A percentile compares a stretch with the other conserved stretches of the same genome.
Evolutionary conservation across 1,140 invertebrate genomes (phyloP).

Genomic region (Saxidomus purpurata): DNA sequence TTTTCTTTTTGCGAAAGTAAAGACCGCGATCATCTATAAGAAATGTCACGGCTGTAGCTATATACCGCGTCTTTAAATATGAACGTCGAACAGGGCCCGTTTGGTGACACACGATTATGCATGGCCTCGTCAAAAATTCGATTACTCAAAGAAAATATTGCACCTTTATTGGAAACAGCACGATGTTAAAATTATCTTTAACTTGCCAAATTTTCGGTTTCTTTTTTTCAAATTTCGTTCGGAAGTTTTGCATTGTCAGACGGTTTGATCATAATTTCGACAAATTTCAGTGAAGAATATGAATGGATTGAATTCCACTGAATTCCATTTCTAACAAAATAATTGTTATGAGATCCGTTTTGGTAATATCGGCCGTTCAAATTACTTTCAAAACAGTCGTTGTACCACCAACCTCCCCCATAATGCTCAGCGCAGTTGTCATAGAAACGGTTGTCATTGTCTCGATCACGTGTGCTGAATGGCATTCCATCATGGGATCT

Average conservation of each 20-base stretch:
- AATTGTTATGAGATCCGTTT: constrained; percentile 83
- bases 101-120: too few relatives aligned
- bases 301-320: constrained; percentile 86
- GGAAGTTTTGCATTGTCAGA: constrained; percentile 68
- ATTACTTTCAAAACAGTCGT: constrained; percentile 96
- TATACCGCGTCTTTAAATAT: too few relatives aligned
- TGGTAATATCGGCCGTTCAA: constrained; percentile 94
- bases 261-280: constrained; percentile 84
- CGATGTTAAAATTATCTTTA: not conserved
- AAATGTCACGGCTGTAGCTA: too few relatives aligned
- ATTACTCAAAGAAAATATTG: not conserved
- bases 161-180: not conserved
- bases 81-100: too few relatives aligned
- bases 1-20: too few relatives aligned
- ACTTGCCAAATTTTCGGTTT: not conserved
- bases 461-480: constrained; percentile 91
- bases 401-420: constrained; percentile 88
- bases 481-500: constrained; percentile 90
- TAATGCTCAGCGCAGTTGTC: constrained; percentile 90
- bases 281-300: constrained; percentile 83
- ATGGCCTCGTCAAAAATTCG: too few relatives aligned
- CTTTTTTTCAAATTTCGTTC: constrained; percentile 68
- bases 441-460: constrained; percentile 91
- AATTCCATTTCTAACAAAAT: constrained; percentile 85
- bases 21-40: too few relatives aligned